phyloP scores from a whole-genome alignment of 2,888 invertebrate species.

The Zele albiditarsus region DNA sequence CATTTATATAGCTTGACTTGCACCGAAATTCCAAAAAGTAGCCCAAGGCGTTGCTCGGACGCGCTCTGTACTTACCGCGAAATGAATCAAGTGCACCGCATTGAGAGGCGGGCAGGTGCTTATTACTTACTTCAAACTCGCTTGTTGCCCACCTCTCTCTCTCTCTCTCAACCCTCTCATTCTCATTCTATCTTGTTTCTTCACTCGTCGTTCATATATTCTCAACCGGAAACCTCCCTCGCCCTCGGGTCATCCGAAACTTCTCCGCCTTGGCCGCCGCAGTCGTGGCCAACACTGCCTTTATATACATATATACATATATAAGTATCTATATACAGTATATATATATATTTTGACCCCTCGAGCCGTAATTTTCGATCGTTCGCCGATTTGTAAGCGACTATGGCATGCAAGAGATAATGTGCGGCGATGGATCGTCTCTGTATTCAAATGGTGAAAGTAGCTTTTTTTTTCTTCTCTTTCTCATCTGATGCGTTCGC shows the following conservation, averaged over 20 bases:
- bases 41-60: constrained; percentile 63
- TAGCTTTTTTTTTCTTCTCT: not conserved
- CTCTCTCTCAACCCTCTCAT: constrained; percentile 27
- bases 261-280: constrained; percentile 29
- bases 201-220: constrained; percentile 56
- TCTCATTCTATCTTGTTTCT: constrained; percentile 42
- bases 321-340: not conserved
- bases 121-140: constrained; percentile 67
- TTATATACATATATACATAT: constrained; percentile 20
- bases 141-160: constrained; percentile 26
- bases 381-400: constrained; percentile 39
- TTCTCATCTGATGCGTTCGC: constrained; percentile 1
- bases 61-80: constrained; percentile 71
- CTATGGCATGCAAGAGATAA: constrained; percentile 1
- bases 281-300: constrained; percentile 29
- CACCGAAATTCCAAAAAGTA: constrained; percentile 46
- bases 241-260: constrained; percentile 65
- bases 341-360: constrained; percentile 23
- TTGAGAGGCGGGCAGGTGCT: constrained; percentile 71
- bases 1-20: constrained; percentile 7
- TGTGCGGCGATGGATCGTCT: constrained; percentile 8
- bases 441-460: constrained; percentile 41
- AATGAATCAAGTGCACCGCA: constrained; percentile 71
- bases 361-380: constrained; percentile 48
- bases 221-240: constrained; percentile 64